Evolutionary conservation across 1,140 invertebrate species (phyloP).

Genomic region (Drosophila dunni): DNA sequence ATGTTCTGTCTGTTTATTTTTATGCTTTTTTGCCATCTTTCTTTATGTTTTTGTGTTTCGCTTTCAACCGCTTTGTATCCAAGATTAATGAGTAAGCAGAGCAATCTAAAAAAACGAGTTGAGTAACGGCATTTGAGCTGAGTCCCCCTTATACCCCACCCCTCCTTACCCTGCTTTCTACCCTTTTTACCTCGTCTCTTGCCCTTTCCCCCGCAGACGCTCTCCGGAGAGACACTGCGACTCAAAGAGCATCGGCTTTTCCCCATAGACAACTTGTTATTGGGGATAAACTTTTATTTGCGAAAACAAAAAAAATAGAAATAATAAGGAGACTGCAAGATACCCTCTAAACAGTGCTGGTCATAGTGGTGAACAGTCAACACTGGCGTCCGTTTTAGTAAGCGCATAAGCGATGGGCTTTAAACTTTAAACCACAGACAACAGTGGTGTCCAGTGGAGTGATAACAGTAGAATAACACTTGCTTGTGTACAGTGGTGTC

Average conservation of each 20-base stretch:
- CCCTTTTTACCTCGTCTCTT: neutral
- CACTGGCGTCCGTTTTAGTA: neutral
- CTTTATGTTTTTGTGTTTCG: conserved; percentile 13
- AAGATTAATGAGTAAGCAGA: conserved; percentile 48
- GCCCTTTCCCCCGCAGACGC: too few species aligned
- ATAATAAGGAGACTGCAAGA: neutral
- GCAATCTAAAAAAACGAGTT: conserved; percentile 9
- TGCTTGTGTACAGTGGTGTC: too few species aligned
- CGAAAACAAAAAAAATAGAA: conserved; percentile 6
- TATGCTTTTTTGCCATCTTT: conserved; percentile 3
- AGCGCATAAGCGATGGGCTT: too few species aligned
- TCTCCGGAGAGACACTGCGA: conserved; percentile 3
- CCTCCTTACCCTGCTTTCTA: neutral
- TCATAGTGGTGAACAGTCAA: too few species aligned
- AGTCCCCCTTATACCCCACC: neutral
- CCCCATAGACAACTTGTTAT: conserved; percentile 22
- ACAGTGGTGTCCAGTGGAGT: too few species aligned
- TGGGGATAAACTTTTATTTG: conserved; percentile 38
- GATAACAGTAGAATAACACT: too few species aligned
- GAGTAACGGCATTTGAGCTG: conserved; percentile 14
- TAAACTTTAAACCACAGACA: too few species aligned
- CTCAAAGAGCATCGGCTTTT: conserved; percentile 14
- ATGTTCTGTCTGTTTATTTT: neutral
- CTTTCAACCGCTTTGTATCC: conserved; percentile 46
- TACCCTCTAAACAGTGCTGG: neutral